phyloP scores from a whole-genome alignment of 2,888 invertebrate genomes.

The Eilema depressum region DNA sequence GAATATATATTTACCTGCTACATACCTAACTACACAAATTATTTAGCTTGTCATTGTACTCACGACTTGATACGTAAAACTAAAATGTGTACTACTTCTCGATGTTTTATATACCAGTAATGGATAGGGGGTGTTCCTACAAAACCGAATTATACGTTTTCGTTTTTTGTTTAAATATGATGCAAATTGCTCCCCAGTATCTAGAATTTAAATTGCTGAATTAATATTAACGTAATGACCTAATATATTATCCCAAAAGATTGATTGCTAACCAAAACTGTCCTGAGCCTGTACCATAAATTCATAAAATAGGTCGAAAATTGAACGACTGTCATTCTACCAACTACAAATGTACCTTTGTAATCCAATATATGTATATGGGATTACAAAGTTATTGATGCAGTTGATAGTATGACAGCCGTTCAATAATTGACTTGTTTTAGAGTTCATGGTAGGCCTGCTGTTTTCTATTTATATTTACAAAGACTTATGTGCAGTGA shows the following conservation, averaged over 20 bases:
- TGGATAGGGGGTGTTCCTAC: too few relatives aligned
- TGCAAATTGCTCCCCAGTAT: not conserved
- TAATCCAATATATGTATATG: too few relatives aligned
- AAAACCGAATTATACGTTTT: not conserved
- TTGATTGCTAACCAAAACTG: not conserved
- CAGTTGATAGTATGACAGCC: too few relatives aligned
- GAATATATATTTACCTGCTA: too few relatives aligned
- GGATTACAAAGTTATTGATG: too few relatives aligned
- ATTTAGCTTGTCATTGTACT: not conserved
- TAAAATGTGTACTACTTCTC: not conserved
- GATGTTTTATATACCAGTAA: not conserved
- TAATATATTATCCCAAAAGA: not conserved
- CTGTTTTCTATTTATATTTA: not conserved
- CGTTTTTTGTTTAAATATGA: not conserved
- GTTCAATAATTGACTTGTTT: too few relatives aligned
- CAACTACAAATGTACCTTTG: too few relatives aligned
- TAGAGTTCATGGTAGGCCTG: too few relatives aligned
- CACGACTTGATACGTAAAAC: not conserved
- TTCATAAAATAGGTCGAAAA: too few relatives aligned
- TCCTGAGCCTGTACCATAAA: too few relatives aligned
- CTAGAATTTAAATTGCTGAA: not conserved
- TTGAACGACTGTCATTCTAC: too few relatives aligned
- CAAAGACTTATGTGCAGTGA: not conserved
- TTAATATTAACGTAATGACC: not conserved
- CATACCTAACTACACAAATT: too few relatives aligned